Evolutionary conservation across 1,140 invertebrate species (phyloP).

Genomic region (Cherax quadricarinatus): DNA sequence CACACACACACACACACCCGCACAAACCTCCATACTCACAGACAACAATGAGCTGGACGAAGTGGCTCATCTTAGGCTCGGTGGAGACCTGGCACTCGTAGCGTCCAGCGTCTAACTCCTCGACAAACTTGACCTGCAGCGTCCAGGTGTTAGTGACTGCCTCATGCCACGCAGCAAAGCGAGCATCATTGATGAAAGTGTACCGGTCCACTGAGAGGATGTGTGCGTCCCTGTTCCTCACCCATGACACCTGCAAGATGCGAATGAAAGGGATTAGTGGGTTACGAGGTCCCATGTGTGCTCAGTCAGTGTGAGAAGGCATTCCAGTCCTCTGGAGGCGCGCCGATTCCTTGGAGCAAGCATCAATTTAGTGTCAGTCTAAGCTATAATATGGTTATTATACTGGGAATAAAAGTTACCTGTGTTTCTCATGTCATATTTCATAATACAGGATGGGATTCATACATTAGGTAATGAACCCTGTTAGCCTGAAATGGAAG

Average conservation of each 20-base stretch:
- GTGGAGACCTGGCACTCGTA: constrained; percentile 79
- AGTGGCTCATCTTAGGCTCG: constrained; percentile 77
- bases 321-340: no score
- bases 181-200: constrained; percentile 92
- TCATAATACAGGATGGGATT: no score
- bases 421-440: no score
- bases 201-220: constrained; percentile 92
- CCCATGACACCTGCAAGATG: constrained; percentile 86
- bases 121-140: constrained; percentile 77
- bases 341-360: no score
- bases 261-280: neutral
- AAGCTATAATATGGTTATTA: no score
- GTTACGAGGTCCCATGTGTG: neutral
- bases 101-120: constrained; percentile 75
- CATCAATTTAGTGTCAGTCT: no score
- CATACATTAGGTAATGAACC: no score
- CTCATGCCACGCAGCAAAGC: constrained; percentile 88
- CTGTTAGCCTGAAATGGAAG: no score
- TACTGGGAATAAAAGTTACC: no score
- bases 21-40: constrained; percentile 20
- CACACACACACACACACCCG: neutral
- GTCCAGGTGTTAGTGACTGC: constrained; percentile 91
- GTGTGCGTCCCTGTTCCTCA: constrained; percentile 90
- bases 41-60: constrained; percentile 48
- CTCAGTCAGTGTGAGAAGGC: neutral